A percentile compares a stretch with the other conserved stretches of the same genome.
Evolutionary conservation across 2,888 invertebrate genomes (phyloP).

Genomic region (Drosophila bunnanda): DNA sequence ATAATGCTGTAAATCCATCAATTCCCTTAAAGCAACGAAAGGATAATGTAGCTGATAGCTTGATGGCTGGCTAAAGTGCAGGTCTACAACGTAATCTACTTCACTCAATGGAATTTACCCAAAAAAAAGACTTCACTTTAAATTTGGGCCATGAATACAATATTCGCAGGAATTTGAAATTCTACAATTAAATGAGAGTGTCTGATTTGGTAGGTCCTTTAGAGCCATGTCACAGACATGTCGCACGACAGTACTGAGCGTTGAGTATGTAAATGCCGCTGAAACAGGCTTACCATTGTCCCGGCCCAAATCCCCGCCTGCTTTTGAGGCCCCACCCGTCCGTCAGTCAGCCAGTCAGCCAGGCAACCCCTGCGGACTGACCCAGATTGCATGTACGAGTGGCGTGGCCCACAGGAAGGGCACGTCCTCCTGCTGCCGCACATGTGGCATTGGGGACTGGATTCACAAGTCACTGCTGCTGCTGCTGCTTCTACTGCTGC

Average conservation of each 20-base stretch:
- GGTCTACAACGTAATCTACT: background rate
- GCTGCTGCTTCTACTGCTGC: constrained; percentile 9
- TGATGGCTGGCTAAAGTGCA: background rate
- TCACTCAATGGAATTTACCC: background rate
- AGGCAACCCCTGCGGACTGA: constrained; percentile 35
- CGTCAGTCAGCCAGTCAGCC: background rate
- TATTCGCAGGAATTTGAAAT: background rate
- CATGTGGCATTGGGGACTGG: constrained; percentile 35
- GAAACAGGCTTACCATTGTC: constrained; percentile 23
- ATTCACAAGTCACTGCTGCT: constrained; percentile 33
- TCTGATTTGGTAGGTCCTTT: constrained; percentile 26
- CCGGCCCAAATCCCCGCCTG: constrained; percentile 3
- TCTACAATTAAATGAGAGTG: constrained; percentile 10
- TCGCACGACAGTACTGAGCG: constrained; percentile 22
- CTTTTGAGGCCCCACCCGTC: constrained; percentile 12
- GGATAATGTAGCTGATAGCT: background rate
- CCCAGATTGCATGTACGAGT: constrained; percentile 40
- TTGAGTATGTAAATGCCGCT: constrained; percentile 34
- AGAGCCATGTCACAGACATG: constrained; percentile 26
- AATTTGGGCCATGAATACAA: background rate
- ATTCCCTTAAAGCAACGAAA: background rate
- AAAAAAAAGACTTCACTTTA: background rate
- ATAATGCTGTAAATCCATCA: constrained; percentile 6
- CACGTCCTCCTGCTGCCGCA: constrained; percentile 43
- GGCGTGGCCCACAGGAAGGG: constrained; percentile 43